Conservation (phyloP, 2,888 invertebrate genomes). For the Phymatocera aterrima region DNA sequence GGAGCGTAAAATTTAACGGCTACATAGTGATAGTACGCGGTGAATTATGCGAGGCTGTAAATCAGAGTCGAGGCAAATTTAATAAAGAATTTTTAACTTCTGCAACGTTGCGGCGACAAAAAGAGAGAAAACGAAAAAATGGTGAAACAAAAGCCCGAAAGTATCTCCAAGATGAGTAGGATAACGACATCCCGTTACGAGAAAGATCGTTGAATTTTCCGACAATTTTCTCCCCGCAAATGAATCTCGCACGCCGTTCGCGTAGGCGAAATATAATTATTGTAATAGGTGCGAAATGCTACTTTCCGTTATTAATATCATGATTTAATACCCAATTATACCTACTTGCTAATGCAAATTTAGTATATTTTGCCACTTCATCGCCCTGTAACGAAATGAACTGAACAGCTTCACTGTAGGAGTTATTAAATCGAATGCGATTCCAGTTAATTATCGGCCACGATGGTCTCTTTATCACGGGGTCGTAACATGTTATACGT, state of each 20-base stretch:
- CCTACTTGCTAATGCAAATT: constrained; percentile 6
- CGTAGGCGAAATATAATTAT: not conserved
- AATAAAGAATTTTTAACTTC: constrained; percentile 18
- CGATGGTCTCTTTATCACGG: not conserved
- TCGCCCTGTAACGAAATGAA: not conserved
- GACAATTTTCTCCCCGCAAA: not conserved
- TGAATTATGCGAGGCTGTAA: constrained; percentile 17
- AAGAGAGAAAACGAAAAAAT: no score
- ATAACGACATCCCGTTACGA: constrained; percentile 5
- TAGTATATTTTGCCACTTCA: constrained; percentile 7
- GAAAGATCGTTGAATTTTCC: not conserved
- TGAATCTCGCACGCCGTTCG: not conserved
- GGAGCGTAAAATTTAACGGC: not conserved
- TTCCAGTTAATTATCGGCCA: not conserved
- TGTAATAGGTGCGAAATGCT: not conserved
- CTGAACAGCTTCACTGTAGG: not conserved
- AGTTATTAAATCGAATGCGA: not conserved
- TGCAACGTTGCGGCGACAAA: constrained; percentile 23
- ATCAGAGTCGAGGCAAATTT: constrained; percentile 25
- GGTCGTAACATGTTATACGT: no score
- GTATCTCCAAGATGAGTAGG: not conserved
- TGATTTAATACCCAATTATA: constrained; percentile 4
- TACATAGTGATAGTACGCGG: not conserved
- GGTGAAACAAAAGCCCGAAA: no score
- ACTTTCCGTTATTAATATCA: constrained; percentile 14